Percentiles rank a stretch among this genome's conserved stretches.
phyloP scores from a whole-genome alignment of 2,888 invertebrate species.

The Hypolimnas misippus region DNA sequence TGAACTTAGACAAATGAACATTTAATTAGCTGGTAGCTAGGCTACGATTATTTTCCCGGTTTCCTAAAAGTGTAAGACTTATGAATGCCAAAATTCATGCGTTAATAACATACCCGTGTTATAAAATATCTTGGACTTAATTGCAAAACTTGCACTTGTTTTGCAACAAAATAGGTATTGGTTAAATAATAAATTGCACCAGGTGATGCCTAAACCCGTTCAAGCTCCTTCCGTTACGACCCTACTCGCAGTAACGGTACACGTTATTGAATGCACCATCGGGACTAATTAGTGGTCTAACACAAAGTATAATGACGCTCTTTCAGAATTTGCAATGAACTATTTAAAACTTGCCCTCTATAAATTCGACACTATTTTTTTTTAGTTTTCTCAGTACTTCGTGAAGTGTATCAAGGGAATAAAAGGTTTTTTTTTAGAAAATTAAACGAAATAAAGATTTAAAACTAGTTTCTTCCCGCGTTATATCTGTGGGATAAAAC shows the following conservation, averaged over 20 bases:
- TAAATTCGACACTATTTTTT: slow-evolving; percentile 9
- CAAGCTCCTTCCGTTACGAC: slow-evolving; percentile 32
- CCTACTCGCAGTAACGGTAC: slow-evolving; percentile 42
- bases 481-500: no score
- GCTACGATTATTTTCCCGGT: no score
- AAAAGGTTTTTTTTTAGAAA: no score
- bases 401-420: neutral
- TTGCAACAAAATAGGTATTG: slow-evolving; percentile 1
- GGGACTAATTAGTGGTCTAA: slow-evolving; percentile 40
- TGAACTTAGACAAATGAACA: no score
- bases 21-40: no score
- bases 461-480: no score
- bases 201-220: slow-evolving; percentile 36
- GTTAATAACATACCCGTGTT: no score
- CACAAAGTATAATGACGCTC: slow-evolving; percentile 33
- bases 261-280: slow-evolving; percentile 40
- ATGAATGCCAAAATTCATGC: no score
- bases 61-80: no score
- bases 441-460: no score
- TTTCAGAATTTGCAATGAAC: slow-evolving; percentile 33
- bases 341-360: slow-evolving; percentile 26
- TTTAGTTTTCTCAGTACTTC: neutral
- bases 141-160: neutral
- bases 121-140: no score
- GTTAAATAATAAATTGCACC: slow-evolving; percentile 30